Conservation (phyloP, 2,888 invertebrate species). For the Lasius platythorax region DNA sequence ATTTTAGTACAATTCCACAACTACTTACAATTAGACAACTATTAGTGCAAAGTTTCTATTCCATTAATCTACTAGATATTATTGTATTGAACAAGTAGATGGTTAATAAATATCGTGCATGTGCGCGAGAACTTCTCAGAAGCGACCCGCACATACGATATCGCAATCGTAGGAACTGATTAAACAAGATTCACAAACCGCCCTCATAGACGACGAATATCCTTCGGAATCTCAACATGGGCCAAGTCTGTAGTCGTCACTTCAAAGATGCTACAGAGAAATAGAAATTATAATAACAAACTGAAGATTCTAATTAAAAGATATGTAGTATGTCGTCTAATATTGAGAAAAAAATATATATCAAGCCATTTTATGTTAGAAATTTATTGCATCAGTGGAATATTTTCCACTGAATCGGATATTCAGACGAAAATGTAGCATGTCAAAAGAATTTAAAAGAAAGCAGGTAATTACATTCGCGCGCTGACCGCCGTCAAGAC, state of each 20-base stretch:
- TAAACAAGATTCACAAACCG: conserved; percentile 68
- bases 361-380: not conserved
- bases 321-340: not conserved
- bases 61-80: not conserved
- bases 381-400: not conserved
- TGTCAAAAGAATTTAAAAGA: conserved; percentile 51
- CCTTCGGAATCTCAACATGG: conserved; percentile 41
- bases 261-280: conserved; percentile 43
- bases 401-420: not conserved
- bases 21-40: not conserved
- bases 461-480: conserved; percentile 57
- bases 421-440: not conserved
- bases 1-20: not conserved
- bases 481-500: conserved; percentile 64
- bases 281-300: conserved; percentile 20
- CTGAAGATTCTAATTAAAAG: conserved; percentile 3
- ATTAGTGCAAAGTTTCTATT: not conserved
- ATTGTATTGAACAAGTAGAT: conserved; percentile 26
- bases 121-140: conserved; percentile 52
- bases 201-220: conserved; percentile 63
- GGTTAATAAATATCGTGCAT: conserved; percentile 61
- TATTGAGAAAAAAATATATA: not conserved
- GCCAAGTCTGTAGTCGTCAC: conserved; percentile 41
- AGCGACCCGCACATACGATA: conserved; percentile 65
- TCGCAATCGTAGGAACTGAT: conserved; percentile 66